These are phyloP conservation scores for Leptinotarsa tumamoca DNA, from an alignment of 2,888 invertebrate species.

Conservation along the genomic window DNA sequence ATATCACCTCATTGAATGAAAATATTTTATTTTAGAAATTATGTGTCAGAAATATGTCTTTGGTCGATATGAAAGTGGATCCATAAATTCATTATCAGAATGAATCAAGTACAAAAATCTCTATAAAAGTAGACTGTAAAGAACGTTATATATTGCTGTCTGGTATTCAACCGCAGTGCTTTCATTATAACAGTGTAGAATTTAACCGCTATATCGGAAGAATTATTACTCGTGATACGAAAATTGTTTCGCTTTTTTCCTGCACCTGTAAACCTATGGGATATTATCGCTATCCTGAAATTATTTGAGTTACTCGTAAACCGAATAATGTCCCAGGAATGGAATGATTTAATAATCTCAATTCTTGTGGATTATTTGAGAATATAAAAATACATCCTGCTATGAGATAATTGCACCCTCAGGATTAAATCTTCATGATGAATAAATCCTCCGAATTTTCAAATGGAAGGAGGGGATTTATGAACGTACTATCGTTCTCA, in stretches of 20 bases:
- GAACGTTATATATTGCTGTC: neutral
- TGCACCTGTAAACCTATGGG: neutral
- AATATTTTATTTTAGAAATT: neutral
- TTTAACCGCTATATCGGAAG: neutral
- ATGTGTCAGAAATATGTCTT: neutral
- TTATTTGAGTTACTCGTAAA: too few relatives aligned
- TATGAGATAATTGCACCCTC: too few relatives aligned
- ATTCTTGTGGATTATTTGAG: too few relatives aligned
- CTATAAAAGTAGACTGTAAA: neutral
- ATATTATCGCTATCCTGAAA: neutral
- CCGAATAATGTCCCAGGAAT: too few relatives aligned
- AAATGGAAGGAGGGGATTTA: too few relatives aligned
- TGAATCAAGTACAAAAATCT: neutral
- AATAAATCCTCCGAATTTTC: too few relatives aligned
- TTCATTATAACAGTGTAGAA: neutral
- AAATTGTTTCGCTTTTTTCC: neutral
- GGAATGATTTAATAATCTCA: too few relatives aligned
- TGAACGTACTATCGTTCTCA: too few relatives aligned
- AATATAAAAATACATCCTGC: too few relatives aligned
- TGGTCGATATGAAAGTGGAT: neutral
- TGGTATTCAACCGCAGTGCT: constrained; percentile 8
- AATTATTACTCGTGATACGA: neutral
- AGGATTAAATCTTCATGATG: too few relatives aligned
- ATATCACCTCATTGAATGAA: too few relatives aligned
- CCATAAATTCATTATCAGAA: neutral